Percentiles rank a stretch among this genome's conserved stretches.
Evolutionary conservation across 2,797 vertebrate species (phyloP).

Genomic region (Cyclura pinguis): DNA sequence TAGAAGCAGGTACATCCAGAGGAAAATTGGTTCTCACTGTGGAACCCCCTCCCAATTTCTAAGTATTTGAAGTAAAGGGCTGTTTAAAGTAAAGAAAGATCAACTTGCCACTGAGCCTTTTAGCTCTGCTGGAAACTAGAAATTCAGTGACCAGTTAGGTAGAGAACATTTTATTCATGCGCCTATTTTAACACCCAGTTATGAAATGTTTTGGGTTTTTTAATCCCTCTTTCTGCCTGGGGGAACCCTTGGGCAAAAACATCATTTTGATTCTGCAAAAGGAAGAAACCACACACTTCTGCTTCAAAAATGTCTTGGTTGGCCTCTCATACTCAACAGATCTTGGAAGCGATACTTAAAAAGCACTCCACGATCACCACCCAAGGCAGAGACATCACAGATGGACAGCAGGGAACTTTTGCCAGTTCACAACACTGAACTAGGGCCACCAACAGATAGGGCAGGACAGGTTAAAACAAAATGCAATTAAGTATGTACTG

Average conservation of each 20-base stretch:
- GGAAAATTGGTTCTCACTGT: background rate
- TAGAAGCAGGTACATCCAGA: no score
- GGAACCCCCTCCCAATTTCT: background rate
- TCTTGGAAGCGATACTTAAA: no score
- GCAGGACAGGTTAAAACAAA: no score
- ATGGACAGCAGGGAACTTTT: no score
- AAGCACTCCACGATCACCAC: no score
- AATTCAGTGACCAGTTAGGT: background rate
- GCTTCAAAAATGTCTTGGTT: background rate
- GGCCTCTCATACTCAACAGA: no score
- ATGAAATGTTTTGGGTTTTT: no score
- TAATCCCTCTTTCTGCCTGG: background rate
- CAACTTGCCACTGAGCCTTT: background rate
- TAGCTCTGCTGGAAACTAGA: background rate
- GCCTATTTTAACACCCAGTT: background rate
- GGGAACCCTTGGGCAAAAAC: background rate
- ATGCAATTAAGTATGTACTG: no score
- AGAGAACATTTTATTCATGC: background rate
- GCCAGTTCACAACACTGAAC: no score
- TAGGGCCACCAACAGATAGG: no score
- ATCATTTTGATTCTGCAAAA: background rate
- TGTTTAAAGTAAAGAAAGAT: background rate
- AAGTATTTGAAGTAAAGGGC: background rate
- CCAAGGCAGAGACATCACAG: no score
- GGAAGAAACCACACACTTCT: background rate